Percentiles rank a stretch among this genome's conserved stretches.
These are phyloP conservation scores for Apis dorsata DNA, from an alignment of 1,140 invertebrate genomes.

Conservation along the genomic window DNA sequence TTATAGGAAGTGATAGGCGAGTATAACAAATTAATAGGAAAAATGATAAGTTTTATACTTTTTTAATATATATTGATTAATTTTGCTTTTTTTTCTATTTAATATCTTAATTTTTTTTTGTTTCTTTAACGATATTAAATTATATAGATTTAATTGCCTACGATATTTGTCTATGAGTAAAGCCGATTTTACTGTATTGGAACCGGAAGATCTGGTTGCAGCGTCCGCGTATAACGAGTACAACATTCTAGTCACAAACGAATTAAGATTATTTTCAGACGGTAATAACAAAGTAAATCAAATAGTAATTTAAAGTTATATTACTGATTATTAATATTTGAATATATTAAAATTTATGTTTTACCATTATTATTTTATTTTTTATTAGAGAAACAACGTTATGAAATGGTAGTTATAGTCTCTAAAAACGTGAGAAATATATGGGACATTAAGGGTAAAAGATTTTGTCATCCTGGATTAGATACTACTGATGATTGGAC, in stretches of 20 bases:
- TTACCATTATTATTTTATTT: constrained; percentile 33
- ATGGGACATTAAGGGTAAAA: constrained; percentile 84
- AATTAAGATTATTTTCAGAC: constrained; percentile 79
- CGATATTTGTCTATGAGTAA: constrained; percentile 85
- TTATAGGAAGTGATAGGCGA: constrained; percentile 84
- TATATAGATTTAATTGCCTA: constrained; percentile 86
- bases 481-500: constrained; percentile 85
- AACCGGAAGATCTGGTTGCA: constrained; percentile 89
- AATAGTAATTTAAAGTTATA: not conserved
- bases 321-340: not conserved
- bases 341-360: not conserved
- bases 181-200: constrained; percentile 91
- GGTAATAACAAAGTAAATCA: constrained; percentile 48
- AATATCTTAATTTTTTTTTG: not conserved
- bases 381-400: constrained; percentile 81
- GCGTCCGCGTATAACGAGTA: constrained; percentile 83
- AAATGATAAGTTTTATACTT: not conserved
- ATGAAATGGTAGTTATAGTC: constrained; percentile 86
- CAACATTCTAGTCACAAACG: constrained; percentile 85
- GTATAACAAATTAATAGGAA: constrained; percentile 35
- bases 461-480: constrained; percentile 88
- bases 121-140: constrained; percentile 43
- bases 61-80: not conserved
- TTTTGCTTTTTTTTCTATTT: not conserved
- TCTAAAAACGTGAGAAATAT: constrained; percentile 82